These are phyloP conservation scores for Hippoglossus stenolepis DNA, from an alignment of 2,113 vertebrate genomes.

Conservation along the genomic window DNA sequence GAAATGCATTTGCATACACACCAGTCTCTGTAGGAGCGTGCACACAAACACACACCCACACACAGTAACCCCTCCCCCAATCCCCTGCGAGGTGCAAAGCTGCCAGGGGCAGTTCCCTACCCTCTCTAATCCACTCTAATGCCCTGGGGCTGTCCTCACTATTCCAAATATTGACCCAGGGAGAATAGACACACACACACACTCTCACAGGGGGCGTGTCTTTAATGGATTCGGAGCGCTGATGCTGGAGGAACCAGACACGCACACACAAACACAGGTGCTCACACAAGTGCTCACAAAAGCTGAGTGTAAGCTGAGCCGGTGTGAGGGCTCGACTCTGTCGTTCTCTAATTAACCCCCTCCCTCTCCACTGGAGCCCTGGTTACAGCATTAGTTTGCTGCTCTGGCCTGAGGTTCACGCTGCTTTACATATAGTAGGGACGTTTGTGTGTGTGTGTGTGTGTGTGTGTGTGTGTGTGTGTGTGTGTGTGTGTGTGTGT, in stretches of 20 bases:
- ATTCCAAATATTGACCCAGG: conserved; percentile 86
- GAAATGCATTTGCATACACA: conserved; percentile 58
- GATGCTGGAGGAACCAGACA: conserved; percentile 60
- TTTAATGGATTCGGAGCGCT: conserved; percentile 68
- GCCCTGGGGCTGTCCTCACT: conserved; percentile 76
- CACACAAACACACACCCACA: conserved; percentile 32
- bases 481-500: conserved; percentile 26
- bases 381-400: conserved; percentile 22
- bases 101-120: conserved; percentile 62
- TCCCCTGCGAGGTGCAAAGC: conserved; percentile 73
- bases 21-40: conserved; percentile 25
- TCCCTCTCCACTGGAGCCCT: conserved; percentile 31
- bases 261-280: conserved; percentile 53
- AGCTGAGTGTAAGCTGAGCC: conserved; percentile 76
- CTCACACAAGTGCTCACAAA: conserved; percentile 63
- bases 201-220: conserved; percentile 62
- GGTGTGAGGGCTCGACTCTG: conserved; percentile 57
- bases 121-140: conserved; percentile 80
- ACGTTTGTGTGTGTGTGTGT: conserved; percentile 12
- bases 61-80: conserved; percentile 27
- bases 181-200: conserved; percentile 54
- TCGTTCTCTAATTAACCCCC: conserved; percentile 71
- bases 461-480: conserved; percentile 11
- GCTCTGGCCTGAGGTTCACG: conserved; percentile 14
- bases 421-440: conserved; percentile 64